A percentile compares a stretch with the other conserved stretches of the same genome.
phyloP scores from a whole-genome alignment of 2,888 invertebrate genomes.

The Diogma glabrata region DNA sequence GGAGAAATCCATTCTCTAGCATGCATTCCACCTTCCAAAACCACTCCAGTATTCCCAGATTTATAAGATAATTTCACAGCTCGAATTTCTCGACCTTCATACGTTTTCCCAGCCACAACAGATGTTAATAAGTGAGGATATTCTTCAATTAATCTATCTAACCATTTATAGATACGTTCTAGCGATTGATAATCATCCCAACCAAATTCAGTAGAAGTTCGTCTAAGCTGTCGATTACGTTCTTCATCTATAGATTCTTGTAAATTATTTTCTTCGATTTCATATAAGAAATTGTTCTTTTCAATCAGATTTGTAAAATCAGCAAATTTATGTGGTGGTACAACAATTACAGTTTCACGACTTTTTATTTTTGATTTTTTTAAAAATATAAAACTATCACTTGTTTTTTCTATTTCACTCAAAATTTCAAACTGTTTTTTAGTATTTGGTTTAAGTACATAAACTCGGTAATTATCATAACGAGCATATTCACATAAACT shows the following conservation, averaged over 20 bases:
- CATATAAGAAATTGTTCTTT: slow-evolving; percentile 20
- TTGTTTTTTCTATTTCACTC: slow-evolving; percentile 7
- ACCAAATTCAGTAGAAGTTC: slow-evolving; percentile 25
- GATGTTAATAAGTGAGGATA: slow-evolving; percentile 37
- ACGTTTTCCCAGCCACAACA: slow-evolving; percentile 36
- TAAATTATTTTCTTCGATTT: slow-evolving; percentile 30
- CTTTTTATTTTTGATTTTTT: too few relatives aligned
- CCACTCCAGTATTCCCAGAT: slow-evolving; percentile 28
- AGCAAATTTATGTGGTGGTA: slow-evolving; percentile 10
- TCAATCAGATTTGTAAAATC: slow-evolving; percentile 21
- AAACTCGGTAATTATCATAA: slow-evolving; percentile 16
- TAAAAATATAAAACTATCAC: slow-evolving; percentile 7
- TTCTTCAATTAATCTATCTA: slow-evolving; percentile 35
- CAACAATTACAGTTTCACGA: slow-evolving; percentile 8
- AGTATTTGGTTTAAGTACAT: slow-evolving; percentile 4
- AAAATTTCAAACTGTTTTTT: slow-evolving; percentile 8
- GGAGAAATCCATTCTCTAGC: slow-evolving; percentile 42
- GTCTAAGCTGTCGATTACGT: slow-evolving; percentile 11
- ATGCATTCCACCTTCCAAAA: slow-evolving; percentile 30
- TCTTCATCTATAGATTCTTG: slow-evolving; percentile 24
- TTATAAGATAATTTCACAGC: slow-evolving; percentile 26
- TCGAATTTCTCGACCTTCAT: slow-evolving; percentile 38
- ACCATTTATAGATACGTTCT: slow-evolving; percentile 39
- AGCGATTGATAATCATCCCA: slow-evolving; percentile 21
- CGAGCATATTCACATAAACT: slow-evolving; percentile 16